Base-by-base conservation (phyloP, 1,140 invertebrate genomes). In the Macrostomum lignano region DNA sequence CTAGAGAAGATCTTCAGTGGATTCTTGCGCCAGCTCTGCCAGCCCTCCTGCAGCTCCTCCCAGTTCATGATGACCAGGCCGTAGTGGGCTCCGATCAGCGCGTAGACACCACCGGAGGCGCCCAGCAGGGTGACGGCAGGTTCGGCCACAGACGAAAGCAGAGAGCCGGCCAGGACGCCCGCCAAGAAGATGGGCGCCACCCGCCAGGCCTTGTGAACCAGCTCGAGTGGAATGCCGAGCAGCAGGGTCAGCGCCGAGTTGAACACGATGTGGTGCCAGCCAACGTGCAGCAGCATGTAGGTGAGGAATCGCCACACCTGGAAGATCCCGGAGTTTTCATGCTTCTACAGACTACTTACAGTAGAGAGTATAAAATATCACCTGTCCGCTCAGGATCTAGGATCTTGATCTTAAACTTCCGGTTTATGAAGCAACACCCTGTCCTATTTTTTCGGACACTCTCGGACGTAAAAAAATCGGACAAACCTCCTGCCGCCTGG, bases 51-150 rank as follows among this genome's bases (percentile, higher is more conserved):
- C 23, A 36, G n/a, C 14, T 36, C 34, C 6, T 36, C 25, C 34
- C 34, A 36, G 13, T 36, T 36, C 68, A 91, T 70, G 39, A 91
- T 68, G 23, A 94, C 74, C 14, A 76, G 82, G 10, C 84, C 77
- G 25, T 94, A 65, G 49, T 96, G 84, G 9, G 82, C 84, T 0
- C 82, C 72, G 14, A 94, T 76, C 4, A 94, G 46, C 3, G 84
- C 76, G 54, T 94, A 94, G 1, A 86, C 82, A 1, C 84, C 86
- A 7, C 81, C 84, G 23, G 78, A 86, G 4, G 86, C 84, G 15
- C 86, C 86, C 7, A 79, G 82, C n/a, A n/a, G n/a, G n/a, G n/a
- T n/a, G n/a, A n/a, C n/a, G n/a, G n/a, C n/a, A n/a, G 78, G 77
- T 61, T 86, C 82, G 5, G 72, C 68, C 2, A 91, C 63, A 2